Conservation (phyloP, 2,888 invertebrate species). For the Pantelozetes paolii region DNA sequence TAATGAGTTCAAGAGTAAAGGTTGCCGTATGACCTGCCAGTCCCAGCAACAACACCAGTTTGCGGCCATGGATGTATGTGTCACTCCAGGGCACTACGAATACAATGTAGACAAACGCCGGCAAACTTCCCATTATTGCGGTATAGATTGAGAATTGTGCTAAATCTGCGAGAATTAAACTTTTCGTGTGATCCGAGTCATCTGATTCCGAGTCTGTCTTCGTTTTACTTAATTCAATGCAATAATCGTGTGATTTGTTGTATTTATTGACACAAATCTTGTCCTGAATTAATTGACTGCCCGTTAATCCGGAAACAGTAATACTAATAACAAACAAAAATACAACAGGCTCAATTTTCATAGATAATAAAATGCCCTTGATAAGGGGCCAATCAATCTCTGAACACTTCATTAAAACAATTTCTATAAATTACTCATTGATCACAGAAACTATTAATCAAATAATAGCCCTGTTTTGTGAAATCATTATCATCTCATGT, state of each 20-base stretch:
- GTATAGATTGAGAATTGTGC: neutral
- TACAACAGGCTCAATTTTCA: neutral
- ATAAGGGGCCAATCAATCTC: too few relatives aligned
- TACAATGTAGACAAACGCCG: slow-evolving; percentile 1
- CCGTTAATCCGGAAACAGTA: neutral
- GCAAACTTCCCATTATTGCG: neutral
- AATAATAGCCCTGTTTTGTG: too few relatives aligned
- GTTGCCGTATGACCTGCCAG: neutral
- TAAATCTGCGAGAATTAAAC: neutral
- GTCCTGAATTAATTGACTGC: neutral
- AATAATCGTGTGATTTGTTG: slow-evolving; percentile 4
- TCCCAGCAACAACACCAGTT: neutral
- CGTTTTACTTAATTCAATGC: neutral
- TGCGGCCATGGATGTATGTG: slow-evolving; percentile 4
- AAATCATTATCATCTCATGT: too few relatives aligned
- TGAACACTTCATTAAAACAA: too few relatives aligned
- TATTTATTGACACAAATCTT: slow-evolving; percentile 9
- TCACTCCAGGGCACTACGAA: slow-evolving; percentile 35
- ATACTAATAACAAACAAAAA: neutral
- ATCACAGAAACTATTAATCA: too few relatives aligned
- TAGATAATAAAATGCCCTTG: neutral
- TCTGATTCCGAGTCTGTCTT: neutral
- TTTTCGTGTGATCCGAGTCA: neutral
- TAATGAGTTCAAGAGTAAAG: neutral
- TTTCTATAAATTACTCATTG: too few relatives aligned